Percentiles rank a stretch among this genome's conserved stretches.
These are phyloP conservation scores for Endotricha flammealis DNA, from an alignment of 2,888 invertebrate species.

Conservation along the genomic window DNA sequence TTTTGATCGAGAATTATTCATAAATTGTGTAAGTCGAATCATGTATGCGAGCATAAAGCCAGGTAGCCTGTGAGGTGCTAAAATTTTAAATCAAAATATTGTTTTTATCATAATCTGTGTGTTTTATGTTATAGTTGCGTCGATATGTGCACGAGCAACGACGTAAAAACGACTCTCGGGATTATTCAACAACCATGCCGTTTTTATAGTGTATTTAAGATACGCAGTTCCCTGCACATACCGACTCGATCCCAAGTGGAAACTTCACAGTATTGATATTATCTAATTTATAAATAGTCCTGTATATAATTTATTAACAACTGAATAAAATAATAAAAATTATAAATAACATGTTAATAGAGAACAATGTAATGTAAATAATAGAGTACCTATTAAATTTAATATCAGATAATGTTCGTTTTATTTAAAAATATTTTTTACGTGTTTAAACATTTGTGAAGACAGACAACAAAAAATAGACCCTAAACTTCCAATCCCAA, in stretches of 20 bases:
- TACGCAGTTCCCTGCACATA: too few relatives aligned
- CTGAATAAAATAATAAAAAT: slow-evolving; percentile 67
- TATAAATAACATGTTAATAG: slow-evolving; percentile 78
- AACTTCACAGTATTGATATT: slow-evolving; percentile 75
- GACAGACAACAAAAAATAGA: too few relatives aligned
- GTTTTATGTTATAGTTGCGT: slow-evolving; percentile 41
- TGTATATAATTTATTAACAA: slow-evolving; percentile 78
- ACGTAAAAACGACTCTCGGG: slow-evolving; percentile 14
- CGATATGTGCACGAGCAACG: slow-evolving; percentile 33
- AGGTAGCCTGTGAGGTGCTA: slow-evolving; percentile 71
- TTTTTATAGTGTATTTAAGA: too few relatives aligned
- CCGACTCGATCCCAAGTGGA: slow-evolving; percentile 38
- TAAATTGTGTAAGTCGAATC: slow-evolving; percentile 45
- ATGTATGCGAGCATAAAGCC: slow-evolving; percentile 37
- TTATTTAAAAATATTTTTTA: slow-evolving; percentile 24
- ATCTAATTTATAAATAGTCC: slow-evolving; percentile 75
- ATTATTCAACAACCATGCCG: too few relatives aligned
- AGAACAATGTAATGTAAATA: slow-evolving; percentile 78
- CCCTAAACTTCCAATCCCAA: too few relatives aligned
- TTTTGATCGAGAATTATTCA: slow-evolving; percentile 42
- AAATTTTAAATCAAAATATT: slow-evolving; percentile 47
- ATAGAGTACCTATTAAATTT: slow-evolving; percentile 78
- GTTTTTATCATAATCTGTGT: slow-evolving; percentile 45
- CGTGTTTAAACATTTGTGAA: not conserved
- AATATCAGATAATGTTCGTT: slow-evolving; percentile 71